phyloP scores from a whole-genome alignment of 2,888 invertebrate species.

The Volucella bombylans region DNA sequence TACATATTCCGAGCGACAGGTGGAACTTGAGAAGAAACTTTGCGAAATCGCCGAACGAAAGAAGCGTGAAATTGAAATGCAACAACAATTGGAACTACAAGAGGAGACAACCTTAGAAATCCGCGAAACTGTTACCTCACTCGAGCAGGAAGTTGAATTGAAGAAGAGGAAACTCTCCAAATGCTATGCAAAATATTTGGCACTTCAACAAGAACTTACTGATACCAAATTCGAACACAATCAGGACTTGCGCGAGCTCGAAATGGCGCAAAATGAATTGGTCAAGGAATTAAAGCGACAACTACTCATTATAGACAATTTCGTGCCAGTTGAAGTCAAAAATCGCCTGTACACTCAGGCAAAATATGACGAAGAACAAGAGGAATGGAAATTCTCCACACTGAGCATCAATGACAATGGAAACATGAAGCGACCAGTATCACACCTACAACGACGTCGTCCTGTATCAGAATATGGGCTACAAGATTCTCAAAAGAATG shows the following conservation, averaged over 20 bases:
- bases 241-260: slow-evolving; percentile 94
- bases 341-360: slow-evolving; percentile 88
- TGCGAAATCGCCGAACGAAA: slow-evolving; percentile 94
- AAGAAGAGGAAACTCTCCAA: slow-evolving; percentile 96
- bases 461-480: slow-evolving; percentile 86
- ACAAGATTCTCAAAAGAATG: slow-evolving; percentile 80
- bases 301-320: slow-evolving; percentile 93
- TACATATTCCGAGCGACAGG: slow-evolving; percentile 96
- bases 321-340: slow-evolving; percentile 92
- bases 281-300: slow-evolving; percentile 95
- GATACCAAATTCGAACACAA: slow-evolving; percentile 94
- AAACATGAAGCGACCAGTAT: slow-evolving; percentile 85
- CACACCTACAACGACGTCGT: slow-evolving; percentile 85
- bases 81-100: slow-evolving; percentile 95
- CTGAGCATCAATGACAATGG: slow-evolving; percentile 82
- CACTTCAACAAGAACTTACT: slow-evolving; percentile 88
- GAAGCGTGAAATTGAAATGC: slow-evolving; percentile 90
- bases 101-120: slow-evolving; percentile 96
- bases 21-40: slow-evolving; percentile 92
- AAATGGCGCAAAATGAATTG: slow-evolving; percentile 94
- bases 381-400: slow-evolving; percentile 86
- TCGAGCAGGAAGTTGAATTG: slow-evolving; percentile 98
- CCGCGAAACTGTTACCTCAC: slow-evolving; percentile 93
- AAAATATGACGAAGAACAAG: slow-evolving; percentile 91
- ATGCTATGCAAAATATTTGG: slow-evolving; percentile 91